phyloP scores from a whole-genome alignment of 2,797 vertebrate genomes.

The Phalloptychus januarius region DNA sequence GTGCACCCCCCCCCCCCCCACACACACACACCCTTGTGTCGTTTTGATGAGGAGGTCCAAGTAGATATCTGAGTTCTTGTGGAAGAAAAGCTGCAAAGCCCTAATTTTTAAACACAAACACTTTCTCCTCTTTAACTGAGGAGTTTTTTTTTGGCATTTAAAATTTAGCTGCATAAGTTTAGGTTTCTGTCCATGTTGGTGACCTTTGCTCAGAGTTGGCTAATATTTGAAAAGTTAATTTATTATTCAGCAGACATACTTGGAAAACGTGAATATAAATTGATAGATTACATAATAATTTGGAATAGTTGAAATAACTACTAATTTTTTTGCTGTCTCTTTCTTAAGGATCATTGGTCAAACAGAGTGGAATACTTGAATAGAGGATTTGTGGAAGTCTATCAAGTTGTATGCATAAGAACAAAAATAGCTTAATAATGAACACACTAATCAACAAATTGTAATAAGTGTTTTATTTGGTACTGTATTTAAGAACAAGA shows the following conservation, averaged over 20 bases:
- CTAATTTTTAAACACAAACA: slow-evolving; percentile 28
- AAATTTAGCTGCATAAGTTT: background rate
- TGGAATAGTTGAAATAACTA: background rate
- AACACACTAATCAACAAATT: background rate
- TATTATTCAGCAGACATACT: background rate
- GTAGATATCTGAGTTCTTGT: slow-evolving; percentile 35
- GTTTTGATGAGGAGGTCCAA: slow-evolving; percentile 61
- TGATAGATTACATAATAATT: background rate
- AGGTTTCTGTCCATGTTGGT: background rate
- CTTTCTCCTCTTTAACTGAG: slow-evolving; percentile 6
- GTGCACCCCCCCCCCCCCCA: slow-evolving; percentile 15
- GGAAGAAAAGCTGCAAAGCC: slow-evolving; percentile 17
- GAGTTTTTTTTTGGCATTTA: background rate
- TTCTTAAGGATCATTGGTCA: background rate
- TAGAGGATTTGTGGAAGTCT: background rate
- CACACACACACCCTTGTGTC: slow-evolving; percentile 31
- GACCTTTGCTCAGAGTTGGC: background rate
- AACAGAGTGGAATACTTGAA: background rate
- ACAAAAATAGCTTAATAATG: background rate
- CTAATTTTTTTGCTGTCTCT: background rate
- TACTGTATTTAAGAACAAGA: background rate
- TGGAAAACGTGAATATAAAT: background rate
- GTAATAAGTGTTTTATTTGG: background rate
- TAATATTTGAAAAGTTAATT: slow-evolving; percentile 7
- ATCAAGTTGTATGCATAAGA: background rate